Evolutionary conservation across 2,797 vertebrate genomes (phyloP).

Genomic region (Darevskia nairensis): DNA sequence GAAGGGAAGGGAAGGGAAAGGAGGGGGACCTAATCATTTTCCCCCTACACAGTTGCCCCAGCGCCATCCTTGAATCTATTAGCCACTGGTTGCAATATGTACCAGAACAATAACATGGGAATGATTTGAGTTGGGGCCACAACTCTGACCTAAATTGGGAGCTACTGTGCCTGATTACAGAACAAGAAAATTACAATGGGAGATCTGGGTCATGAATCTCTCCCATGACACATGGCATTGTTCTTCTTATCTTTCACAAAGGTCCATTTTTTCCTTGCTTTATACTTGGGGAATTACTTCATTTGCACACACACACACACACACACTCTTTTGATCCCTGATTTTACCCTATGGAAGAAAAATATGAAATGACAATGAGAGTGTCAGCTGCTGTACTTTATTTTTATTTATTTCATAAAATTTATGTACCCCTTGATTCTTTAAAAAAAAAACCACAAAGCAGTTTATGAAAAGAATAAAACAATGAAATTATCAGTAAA

Average conservation of each 20-base stretch:
- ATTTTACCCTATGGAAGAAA: rapidly evolving
- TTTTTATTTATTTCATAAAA: too few species aligned
- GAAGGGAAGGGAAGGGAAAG: too few species aligned
- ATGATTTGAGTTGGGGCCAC: neutral
- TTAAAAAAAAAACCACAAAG: too few species aligned
- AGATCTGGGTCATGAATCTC: neutral
- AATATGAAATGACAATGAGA: neutral
- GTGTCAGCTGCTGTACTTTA: too few species aligned
- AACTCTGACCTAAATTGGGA: neutral
- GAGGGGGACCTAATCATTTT: neutral
- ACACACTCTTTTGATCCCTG: rapidly evolving
- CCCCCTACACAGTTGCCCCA: neutral
- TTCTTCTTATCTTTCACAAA: rapidly evolving
- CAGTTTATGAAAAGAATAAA: too few species aligned
- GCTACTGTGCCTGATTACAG: neutral
- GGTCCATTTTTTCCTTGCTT: neutral
- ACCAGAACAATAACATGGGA: neutral
- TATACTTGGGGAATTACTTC: neutral
- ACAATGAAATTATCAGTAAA: too few species aligned
- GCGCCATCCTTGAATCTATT: neutral
- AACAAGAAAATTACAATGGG: neutral
- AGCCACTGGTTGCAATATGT: neutral
- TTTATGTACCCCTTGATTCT: too few species aligned
- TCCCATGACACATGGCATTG: too few species aligned
- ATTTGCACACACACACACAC: too few species aligned